Percentiles rank a stretch among this genome's conserved stretches.
These are phyloP conservation scores for Eclectus roratus DNA, from an alignment of 2,113 vertebrate species.

Conservation along the genomic window DNA sequence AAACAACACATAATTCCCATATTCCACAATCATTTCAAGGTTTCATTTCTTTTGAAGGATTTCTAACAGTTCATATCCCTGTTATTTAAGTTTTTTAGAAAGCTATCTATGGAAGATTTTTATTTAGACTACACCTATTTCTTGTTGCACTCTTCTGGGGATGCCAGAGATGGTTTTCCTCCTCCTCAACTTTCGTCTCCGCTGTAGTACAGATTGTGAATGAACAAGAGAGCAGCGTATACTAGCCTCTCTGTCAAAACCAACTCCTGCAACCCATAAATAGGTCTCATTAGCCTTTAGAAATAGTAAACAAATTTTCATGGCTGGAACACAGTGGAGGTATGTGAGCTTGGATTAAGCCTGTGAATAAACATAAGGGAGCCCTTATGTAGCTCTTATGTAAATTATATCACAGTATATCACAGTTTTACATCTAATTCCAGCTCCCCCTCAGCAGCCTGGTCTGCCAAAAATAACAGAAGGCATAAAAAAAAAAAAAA, in stretches of 20 bases:
- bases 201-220: slow-evolving; percentile 95
- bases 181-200: slow-evolving; percentile 94
- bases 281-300: slow-evolving; percentile 78
- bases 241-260: slow-evolving; percentile 98
- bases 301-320: slow-evolving; percentile 74
- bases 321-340: slow-evolving; percentile 73
- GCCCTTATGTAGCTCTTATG: slow-evolving; percentile 63
- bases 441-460: slow-evolving; percentile 62
- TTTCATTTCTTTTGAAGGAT: too few relatives aligned
- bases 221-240: slow-evolving; percentile 97
- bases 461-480: slow-evolving; percentile 70
- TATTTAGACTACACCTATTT: slow-evolving; percentile 86
- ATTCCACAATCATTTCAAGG: too few relatives aligned
- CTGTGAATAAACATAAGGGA: slow-evolving; percentile 74
- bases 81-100: slow-evolving; percentile 52
- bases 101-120: slow-evolving; percentile 55
- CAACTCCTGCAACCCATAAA: slow-evolving; percentile 88
- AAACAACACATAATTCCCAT: too few relatives aligned
- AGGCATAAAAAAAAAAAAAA: background rate
- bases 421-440: slow-evolving; percentile 69
- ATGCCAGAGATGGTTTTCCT: slow-evolving; percentile 93
- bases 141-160: slow-evolving; percentile 92
- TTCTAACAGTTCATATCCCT: too few relatives aligned
- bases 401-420: slow-evolving; percentile 65
- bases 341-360: slow-evolving; percentile 70